Evolutionary conservation across 2,888 invertebrate genomes (phyloP).

Genomic region (Oegoconia quadripuncta): DNA sequence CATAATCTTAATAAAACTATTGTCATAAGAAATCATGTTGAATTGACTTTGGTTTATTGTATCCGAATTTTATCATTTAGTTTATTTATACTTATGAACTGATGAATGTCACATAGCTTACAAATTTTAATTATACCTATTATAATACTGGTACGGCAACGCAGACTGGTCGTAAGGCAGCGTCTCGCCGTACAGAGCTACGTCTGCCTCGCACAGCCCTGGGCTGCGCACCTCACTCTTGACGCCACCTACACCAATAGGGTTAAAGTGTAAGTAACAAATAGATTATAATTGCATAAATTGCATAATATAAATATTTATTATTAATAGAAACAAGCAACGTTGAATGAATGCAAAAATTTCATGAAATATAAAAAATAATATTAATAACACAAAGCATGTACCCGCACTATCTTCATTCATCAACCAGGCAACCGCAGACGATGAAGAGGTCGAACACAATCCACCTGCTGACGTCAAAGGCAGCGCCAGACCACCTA

Average conservation of each 20-base stretch:
- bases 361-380: constrained; percentile 7
- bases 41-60: too few species aligned
- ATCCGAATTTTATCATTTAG: too few species aligned
- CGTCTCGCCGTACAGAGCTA: constrained; percentile 72
- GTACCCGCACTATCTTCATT: constrained; percentile 75
- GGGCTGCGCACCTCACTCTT: constrained; percentile 88
- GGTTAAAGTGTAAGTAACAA: background rate
- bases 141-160: constrained; percentile 86
- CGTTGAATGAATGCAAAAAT: too few species aligned
- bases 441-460: constrained; percentile 66
- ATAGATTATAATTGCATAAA: background rate
- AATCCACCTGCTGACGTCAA: constrained; percentile 60
- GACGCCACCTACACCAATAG: constrained; percentile 56
- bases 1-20: too few species aligned
- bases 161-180: constrained; percentile 76
- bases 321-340: too few species aligned
- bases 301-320: too few species aligned
- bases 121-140: constrained; percentile 70
- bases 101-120: background rate
- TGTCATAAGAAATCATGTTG: too few species aligned
- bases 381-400: background rate
- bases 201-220: constrained; percentile 78
- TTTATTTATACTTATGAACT: too few species aligned
- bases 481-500: constrained; percentile 60
- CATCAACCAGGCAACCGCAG: constrained; percentile 77